phyloP scores from a whole-genome alignment of 2,888 invertebrate genomes.

The Yponomeuta malinellus region DNA sequence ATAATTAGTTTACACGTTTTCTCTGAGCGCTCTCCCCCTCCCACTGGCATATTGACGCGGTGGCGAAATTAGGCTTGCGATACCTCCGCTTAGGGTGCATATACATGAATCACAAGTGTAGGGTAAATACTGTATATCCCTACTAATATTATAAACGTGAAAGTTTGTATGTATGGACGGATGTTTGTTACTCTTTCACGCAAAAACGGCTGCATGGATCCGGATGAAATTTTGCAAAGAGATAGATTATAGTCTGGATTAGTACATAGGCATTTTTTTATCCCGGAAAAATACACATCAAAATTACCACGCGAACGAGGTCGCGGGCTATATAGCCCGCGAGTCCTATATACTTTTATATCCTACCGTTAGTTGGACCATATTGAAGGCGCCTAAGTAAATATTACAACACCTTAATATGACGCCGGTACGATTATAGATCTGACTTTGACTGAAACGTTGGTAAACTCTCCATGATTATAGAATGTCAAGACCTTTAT shows the following conservation, averaged over 20 bases:
- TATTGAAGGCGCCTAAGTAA: not conserved
- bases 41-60: constrained; percentile 53
- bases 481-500: not conserved
- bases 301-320: too few species aligned
- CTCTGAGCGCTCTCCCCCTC: constrained; percentile 50
- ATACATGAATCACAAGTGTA: constrained; percentile 71
- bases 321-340: too few species aligned
- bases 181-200: too few species aligned
- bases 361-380: too few species aligned
- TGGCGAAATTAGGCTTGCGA: constrained; percentile 58
- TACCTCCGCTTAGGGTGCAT: constrained; percentile 69
- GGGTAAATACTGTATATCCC: constrained; percentile 58
- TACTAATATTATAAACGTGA: too few species aligned
- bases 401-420: not conserved
- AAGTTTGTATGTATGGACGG: too few species aligned
- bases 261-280: not conserved
- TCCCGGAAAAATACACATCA: too few species aligned
- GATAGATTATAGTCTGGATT: too few species aligned
- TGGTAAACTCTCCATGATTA: not conserved
- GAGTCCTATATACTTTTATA: too few species aligned
- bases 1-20: constrained; percentile 76
- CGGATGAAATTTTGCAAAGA: too few species aligned
- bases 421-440: not conserved
- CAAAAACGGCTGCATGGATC: too few species aligned
- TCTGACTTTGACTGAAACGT: not conserved